Evolutionary conservation across 1,140 invertebrate species (phyloP), one percentile per base, ranked within the genome.

Genomic region (Steinernema khuongi): DNA sequence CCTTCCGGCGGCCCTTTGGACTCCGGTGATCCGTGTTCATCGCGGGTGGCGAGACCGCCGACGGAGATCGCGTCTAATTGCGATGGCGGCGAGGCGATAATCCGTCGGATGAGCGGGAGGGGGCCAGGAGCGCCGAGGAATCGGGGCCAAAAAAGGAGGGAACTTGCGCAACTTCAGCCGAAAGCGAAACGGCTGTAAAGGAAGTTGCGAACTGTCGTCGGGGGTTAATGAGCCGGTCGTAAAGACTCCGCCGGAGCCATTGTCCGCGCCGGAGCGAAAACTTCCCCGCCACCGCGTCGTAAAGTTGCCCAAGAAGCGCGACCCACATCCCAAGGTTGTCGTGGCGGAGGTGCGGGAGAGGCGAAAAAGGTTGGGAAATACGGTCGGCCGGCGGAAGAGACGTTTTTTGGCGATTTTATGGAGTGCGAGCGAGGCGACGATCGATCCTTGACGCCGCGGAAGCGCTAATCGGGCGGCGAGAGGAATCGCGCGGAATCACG

Each of bases 241-340:
- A 60, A 60, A 60, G 7, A 22, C 4, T 22, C 26, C 50, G 14
- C 50, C 50, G 19, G 26, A 60, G 50, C 50, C 50, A 60, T 60
- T 60, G 50, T 60, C 14, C 4, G 50, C 7, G 11, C 4, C 14
- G 22, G 19, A 60, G 19, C 7, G 50, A 11, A 60, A 60, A 60
- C 4, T 7, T 60, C 4, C 26, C 26, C 26, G 50, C 50, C 14
- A 60, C 50, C 14, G n/a, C n/a, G 50, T 60, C 50, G 50, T 60
- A 60, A 60, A 60, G 50, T 60, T 60, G 50, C 50, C 50, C 14
- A 60, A 60, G 50, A 60, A 60, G 50, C 50, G 50, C 11, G 50
- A 60, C 50, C 50, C 50, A 60, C 14, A n/a, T 60, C 14, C 26
- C 50, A 60, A 60, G 50, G 50, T 60, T 60, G 50, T 60, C 26